These are phyloP conservation scores for Nephila pilipes DNA, from an alignment of 1,140 invertebrate genomes.

Conservation along the genomic window DNA sequence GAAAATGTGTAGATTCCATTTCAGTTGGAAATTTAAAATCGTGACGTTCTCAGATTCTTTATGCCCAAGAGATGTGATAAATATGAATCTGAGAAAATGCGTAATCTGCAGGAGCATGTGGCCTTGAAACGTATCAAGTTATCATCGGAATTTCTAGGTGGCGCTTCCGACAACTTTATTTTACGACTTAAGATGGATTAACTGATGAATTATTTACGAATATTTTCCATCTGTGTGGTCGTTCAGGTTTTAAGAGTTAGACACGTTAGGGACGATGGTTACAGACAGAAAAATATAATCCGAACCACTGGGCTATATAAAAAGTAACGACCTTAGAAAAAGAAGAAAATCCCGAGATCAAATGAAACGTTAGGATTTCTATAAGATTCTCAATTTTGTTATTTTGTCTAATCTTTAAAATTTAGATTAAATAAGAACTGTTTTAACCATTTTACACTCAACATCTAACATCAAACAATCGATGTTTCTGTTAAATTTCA, in stretches of 20 bases:
- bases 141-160: constrained; percentile 27
- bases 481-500: too few relatives aligned
- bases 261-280: neutral
- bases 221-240: constrained; percentile 3
- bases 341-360: neutral
- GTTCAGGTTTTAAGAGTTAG: constrained; percentile 31
- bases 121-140: constrained; percentile 6
- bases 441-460: too few relatives aligned
- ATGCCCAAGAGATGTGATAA: neutral
- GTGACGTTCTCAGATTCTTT: neutral
- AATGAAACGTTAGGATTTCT: neutral
- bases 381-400: neutral
- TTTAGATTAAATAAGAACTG: too few relatives aligned
- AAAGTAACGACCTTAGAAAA: neutral
- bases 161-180: constrained; percentile 53
- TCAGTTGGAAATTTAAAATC: neutral
- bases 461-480: too few relatives aligned
- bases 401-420: neutral
- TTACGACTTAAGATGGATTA: constrained; percentile 68
- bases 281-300: neutral
- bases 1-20: neutral
- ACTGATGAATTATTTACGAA: constrained; percentile 66
- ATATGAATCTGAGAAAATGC: neutral
- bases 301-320: neutral
- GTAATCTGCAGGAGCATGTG: neutral